phyloP scores from a whole-genome alignment of 2,113 vertebrate species.

The Psettodes erumei region DNA sequence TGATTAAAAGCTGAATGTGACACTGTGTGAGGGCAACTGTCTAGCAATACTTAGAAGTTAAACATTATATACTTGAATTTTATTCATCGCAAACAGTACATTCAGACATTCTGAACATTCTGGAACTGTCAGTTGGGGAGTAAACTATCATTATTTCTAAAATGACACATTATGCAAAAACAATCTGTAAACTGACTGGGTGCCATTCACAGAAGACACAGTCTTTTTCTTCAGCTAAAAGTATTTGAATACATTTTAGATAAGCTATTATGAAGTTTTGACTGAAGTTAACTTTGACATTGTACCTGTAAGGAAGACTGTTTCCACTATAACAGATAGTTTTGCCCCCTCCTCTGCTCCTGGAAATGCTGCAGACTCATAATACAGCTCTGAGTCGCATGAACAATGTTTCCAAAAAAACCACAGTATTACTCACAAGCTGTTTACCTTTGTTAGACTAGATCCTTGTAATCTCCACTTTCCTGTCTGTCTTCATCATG shows the following conservation, averaged over 20 bases:
- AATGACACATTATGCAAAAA: neutral
- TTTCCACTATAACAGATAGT: neutral
- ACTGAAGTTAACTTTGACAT: neutral
- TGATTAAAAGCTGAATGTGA: neutral
- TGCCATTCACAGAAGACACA: neutral
- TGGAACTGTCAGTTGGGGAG: neutral
- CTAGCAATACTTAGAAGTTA: neutral
- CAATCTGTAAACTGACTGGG: neutral
- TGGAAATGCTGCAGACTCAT: conserved; percentile 5
- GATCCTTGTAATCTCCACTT: conserved; percentile 47
- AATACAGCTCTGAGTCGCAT: neutral
- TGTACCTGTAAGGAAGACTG: neutral
- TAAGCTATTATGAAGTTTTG: neutral
- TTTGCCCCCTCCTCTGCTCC: neutral
- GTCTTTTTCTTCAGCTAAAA: neutral
- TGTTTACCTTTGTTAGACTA: conserved; percentile 23
- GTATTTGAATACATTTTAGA: neutral
- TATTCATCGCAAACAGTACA: neutral
- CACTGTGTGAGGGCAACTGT: neutral
- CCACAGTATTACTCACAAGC: conserved; percentile 27
- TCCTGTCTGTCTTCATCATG: conserved; percentile 52
- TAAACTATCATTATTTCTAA: neutral
- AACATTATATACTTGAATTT: neutral
- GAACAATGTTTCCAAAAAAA: conserved; percentile 27
- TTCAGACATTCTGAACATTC: neutral